Evolutionary conservation across 2,113 vertebrate species (phyloP).

Genomic region (Sitta europaea): DNA sequence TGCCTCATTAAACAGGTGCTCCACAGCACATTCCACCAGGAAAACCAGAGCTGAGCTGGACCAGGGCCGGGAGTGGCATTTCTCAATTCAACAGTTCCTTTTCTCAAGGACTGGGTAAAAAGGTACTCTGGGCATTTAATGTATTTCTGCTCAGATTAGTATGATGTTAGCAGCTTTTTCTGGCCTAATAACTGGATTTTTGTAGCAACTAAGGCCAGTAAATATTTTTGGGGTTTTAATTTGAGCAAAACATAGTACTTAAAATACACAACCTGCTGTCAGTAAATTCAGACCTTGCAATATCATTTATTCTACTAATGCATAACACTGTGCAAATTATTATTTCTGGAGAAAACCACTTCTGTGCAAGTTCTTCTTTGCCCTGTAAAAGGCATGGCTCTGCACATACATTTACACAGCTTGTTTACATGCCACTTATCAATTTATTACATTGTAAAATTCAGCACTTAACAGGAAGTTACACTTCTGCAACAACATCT

Average conservation of each 20-base stretch:
- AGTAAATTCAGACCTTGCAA: not conserved
- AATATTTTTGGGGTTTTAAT: not conserved
- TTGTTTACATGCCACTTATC: not conserved
- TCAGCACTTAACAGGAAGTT: not conserved
- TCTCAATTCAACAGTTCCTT: not conserved
- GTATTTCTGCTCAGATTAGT: not conserved
- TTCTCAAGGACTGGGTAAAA: not conserved
- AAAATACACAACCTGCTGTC: not conserved
- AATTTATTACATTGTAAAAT: conserved; percentile 1
- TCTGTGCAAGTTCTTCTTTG: not conserved
- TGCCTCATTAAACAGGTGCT: not conserved
- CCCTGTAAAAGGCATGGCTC: not conserved
- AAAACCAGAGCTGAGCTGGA: not conserved
- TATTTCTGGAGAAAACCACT: not conserved
- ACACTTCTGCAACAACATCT: not conserved
- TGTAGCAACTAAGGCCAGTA: not conserved
- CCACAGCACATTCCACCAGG: not conserved
- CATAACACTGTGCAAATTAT: not conserved
- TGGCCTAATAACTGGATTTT: not conserved
- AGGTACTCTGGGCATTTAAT: not conserved
- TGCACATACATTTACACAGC: not conserved
- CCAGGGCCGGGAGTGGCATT: not conserved
- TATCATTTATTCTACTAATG: not conserved
- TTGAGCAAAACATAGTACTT: not conserved
- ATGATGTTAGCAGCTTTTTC: not conserved